Conservation (phyloP, 2,797 vertebrate genomes). For the Sardinella longiceps region DNA sequence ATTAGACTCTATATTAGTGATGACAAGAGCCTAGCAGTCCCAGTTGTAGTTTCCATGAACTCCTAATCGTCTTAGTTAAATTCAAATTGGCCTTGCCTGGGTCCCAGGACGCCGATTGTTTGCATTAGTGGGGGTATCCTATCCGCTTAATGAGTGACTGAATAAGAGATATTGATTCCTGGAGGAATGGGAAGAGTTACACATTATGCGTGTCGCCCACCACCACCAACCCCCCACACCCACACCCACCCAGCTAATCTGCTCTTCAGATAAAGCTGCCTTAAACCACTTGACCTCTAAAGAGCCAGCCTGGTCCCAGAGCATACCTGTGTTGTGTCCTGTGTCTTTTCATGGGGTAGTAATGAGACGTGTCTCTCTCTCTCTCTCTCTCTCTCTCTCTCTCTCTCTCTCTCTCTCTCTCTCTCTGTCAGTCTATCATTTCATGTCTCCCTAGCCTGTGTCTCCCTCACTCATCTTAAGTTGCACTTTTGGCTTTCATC, state of each 20-base stretch:
- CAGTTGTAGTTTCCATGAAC: background rate
- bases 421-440: no score
- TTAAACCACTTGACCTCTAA: slow-evolving; percentile 41
- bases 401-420: background rate
- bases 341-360: background rate
- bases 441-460: background rate
- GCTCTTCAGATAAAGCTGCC: slow-evolving; percentile 30
- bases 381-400: background rate
- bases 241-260: slow-evolving; percentile 43
- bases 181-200: slow-evolving; percentile 60
- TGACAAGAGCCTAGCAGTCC: background rate
- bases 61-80: slow-evolving; percentile 16
- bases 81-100: slow-evolving; percentile 1
- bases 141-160: slow-evolving; percentile 61
- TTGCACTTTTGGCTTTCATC: background rate
- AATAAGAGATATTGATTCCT: slow-evolving; percentile 71
- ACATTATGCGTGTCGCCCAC: slow-evolving; percentile 61
- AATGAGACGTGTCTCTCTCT: background rate
- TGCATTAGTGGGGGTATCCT: slow-evolving; percentile 14
- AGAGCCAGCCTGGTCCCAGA: slow-evolving; percentile 25
- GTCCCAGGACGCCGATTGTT: background rate
- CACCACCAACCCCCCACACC: no score
- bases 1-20: background rate
- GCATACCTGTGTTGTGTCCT: slow-evolving; percentile 15
- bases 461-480: background rate